A percentile compares a stretch with the other conserved stretches of the same genome.
These are phyloP conservation scores for Drosophila neonasuta DNA, from an alignment of 2,888 invertebrate genomes.

Conservation along the genomic window DNA sequence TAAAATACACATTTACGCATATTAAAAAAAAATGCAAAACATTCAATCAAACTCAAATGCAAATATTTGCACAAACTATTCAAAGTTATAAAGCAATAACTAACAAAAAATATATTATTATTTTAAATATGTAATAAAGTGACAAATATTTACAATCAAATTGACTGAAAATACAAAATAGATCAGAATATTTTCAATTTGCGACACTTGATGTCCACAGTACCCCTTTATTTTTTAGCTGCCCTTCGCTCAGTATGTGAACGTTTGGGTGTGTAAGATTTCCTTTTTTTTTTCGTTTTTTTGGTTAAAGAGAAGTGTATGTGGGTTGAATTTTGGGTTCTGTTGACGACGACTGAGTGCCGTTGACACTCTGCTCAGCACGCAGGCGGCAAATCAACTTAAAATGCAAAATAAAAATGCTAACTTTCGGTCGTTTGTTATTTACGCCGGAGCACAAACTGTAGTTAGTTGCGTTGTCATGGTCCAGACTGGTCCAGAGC, in stretches of 20 bases:
- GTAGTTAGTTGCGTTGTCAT: constrained; percentile 75
- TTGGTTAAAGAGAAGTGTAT: neutral
- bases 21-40: no score
- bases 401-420: constrained; percentile 74
- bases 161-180: no score
- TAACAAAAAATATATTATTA: no score
- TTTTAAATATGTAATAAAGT: no score
- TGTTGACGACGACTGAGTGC: constrained; percentile 42
- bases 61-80: no score
- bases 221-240: neutral
- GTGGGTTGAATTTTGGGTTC: constrained; percentile 27
- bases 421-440: constrained; percentile 69
- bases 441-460: constrained; percentile 61
- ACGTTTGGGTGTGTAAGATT: constrained; percentile 47
- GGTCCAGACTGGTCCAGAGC: constrained; percentile 27
- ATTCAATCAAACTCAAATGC: no score
- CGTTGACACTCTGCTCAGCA: constrained; percentile 60
- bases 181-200: no score
- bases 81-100: no score
- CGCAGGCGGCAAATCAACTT: constrained; percentile 70
- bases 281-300: constrained; percentile 13
- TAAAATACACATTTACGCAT: no score
- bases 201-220: constrained; percentile 21
- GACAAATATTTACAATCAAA: neutral
- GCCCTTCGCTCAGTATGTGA: constrained; percentile 52